Evolutionary conservation across 2,797 vertebrate genomes (phyloP).

Genomic region (Acanthornis magna): DNA sequence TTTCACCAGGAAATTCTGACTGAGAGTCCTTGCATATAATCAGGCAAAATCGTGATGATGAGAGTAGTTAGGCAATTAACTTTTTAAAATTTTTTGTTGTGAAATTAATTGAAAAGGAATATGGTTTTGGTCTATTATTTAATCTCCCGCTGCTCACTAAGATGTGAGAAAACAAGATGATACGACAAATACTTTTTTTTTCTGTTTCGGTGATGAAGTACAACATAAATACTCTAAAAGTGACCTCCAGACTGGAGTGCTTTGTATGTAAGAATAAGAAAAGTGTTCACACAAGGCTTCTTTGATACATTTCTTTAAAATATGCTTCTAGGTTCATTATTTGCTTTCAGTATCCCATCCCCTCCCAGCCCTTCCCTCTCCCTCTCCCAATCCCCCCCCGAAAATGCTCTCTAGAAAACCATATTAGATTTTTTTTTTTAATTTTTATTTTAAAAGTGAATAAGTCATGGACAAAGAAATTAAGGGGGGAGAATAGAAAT

Average conservation of each 20-base stretch:
- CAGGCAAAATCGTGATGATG: accelerated
- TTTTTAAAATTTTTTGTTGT: no score
- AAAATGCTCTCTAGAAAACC: neutral
- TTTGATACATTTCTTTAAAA: accelerated
- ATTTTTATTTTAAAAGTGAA: neutral
- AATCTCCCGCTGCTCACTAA: accelerated
- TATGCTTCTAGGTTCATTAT: accelerated
- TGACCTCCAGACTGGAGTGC: accelerated
- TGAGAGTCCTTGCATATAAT: accelerated
- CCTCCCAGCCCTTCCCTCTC: accelerated
- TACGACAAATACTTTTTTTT: accelerated
- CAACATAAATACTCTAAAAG: accelerated
- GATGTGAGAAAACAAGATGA: accelerated
- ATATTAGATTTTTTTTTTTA: accelerated
- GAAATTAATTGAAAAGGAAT: neutral
- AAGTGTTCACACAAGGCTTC: accelerated
- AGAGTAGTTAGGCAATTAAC: accelerated
- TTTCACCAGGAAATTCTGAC: neutral
- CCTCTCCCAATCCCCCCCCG: accelerated
- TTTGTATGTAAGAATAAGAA: accelerated
- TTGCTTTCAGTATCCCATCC: accelerated
- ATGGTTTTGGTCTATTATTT: accelerated
- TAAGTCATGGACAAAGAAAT: neutral
- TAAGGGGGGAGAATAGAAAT: accelerated
- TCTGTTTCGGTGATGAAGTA: accelerated